Base-by-base conservation (phyloP, 2,113 vertebrate genomes). In the Odobenus rosmarus region DNA sequence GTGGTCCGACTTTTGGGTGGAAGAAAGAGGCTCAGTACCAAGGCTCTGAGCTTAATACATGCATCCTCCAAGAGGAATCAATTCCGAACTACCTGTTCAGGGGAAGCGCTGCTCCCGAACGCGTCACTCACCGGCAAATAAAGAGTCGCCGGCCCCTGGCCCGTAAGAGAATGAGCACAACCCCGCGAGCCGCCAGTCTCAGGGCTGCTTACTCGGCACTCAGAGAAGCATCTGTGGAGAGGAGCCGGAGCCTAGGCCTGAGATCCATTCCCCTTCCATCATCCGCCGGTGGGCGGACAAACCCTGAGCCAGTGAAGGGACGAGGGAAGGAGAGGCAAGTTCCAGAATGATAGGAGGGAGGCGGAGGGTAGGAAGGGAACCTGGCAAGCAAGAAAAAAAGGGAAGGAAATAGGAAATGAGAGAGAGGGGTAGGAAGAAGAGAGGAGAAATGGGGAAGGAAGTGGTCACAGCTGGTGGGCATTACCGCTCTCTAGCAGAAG, bases 401-500 rank as follows among this genome's bases (percentile, higher is more conserved):
- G 33, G 8, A 19, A 31, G 1, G 21, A 19, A 46, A 86, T 5
- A 1, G 23, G 14, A 81, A 57, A 33, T 0, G 1, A 28, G 39
- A 5, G 46, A 24, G 15, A 13, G 49, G 9, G 1, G 14, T 12
- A 51, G 14, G 0, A 10, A 11, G 36, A 4, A 15, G 57, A 59
- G 10, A 64, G 1, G 14, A 0, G 11, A 28, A 19, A 28, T 15
- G 36, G 0, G 7, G 7, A 5, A 59, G n/a, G 26, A 28, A 14
- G 1, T 1, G 76, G 62, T 33, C 12, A 15, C 18, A 6, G 61
- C 13, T 6, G 95, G 95, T 19, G 80, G 57, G 62, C 85, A 88
- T 74, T 96, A 76, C 91, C 24, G 71, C 74, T 71, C 42, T 95
- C 15, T 1, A 36, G 71, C 95, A 46, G 95, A 59, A 96, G 96